phyloP scores from a whole-genome alignment of 2,797 vertebrate species.

The Peromyscus nudipes region DNA sequence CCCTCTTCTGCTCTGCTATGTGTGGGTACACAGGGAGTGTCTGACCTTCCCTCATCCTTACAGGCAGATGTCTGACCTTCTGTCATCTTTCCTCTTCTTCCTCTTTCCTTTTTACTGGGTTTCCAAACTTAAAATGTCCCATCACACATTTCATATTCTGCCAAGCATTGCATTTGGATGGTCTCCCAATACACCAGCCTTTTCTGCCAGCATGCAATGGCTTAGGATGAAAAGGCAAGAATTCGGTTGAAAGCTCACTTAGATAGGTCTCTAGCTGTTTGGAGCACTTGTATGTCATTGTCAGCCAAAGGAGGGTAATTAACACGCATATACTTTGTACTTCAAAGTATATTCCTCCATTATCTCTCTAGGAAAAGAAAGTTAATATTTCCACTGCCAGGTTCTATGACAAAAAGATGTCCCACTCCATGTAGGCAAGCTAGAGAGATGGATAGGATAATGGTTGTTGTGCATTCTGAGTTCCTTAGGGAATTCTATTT shows the following conservation, averaged over 20 bases:
- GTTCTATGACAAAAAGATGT: slow-evolving; percentile 37
- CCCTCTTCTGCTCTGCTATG: not conserved
- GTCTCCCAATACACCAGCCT: not conserved
- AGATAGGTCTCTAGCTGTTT: slow-evolving; percentile 49
- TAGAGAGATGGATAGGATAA: not conserved
- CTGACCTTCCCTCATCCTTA: not conserved
- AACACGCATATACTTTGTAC: slow-evolving; percentile 8
- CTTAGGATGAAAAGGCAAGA: slow-evolving; percentile 16
- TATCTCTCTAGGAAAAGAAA: slow-evolving; percentile 58
- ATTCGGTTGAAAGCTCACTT: slow-evolving; percentile 54
- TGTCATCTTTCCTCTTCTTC: not conserved
- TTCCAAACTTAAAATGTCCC: not conserved
- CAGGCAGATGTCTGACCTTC: not conserved
- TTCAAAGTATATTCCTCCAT: slow-evolving; percentile 28
- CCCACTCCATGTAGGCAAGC: not conserved
- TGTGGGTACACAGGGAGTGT: not conserved
- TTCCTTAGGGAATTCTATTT: slow-evolving; percentile 23
- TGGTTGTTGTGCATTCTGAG: not conserved
- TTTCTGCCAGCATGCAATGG: not conserved
- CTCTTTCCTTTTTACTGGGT: not conserved
- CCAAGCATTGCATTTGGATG: not conserved
- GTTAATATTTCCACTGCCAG: slow-evolving; percentile 29
- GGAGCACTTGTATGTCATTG: slow-evolving; percentile 15
- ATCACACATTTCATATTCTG: not conserved
- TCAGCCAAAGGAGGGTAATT: slow-evolving; percentile 51